Base-by-base conservation (phyloP, 2,113 vertebrate genomes). In the Gorsachius goisagi region DNA sequence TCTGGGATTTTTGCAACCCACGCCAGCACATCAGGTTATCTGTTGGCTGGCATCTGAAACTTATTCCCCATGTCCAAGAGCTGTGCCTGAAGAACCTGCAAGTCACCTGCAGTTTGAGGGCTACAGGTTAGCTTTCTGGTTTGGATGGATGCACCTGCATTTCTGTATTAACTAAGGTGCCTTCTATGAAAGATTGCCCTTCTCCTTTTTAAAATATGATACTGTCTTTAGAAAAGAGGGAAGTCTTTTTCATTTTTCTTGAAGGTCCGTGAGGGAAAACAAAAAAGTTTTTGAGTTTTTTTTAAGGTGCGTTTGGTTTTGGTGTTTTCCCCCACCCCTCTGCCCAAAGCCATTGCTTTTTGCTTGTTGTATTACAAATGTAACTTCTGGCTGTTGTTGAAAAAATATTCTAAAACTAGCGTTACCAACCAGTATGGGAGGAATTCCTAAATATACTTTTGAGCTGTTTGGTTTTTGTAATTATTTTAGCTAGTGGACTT, bases 21-120 rank as follows among this genome's bases (percentile, higher is more conserved):
- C 55, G 28, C 27, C 72, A 86, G 52, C 2, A 0, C 5, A 1
- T 33, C 15, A 35, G 21, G 27, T n/a, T 74, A 19, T 67, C 35
- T 9, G 0, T 2, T 33, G 79, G 21, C 52, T 91, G 35, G 9
- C 8, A 1, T 27, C 24, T 18, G 80, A 39, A 71, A 55, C 37
- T 47, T 11, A 1, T 0, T 17, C 13, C 37, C 10, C 1, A 0
- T 16, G 8, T 7, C 3, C 23, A 18, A 17, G 62, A 88, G 53
- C 58, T 73, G 62, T 41, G 62, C 33, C 58, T 72, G 71, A 21
- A 47, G 30, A 9, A 32, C 20, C 62, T 45, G 71, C 26, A 11
- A 45, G 44, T 59, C 71, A 16, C 1, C 0, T 79, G 62, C 26
- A 2, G 17, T 32, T 59, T 11, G 17, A 47, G 62, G 52, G 58